Evolutionary conservation across 1,140 invertebrate species (phyloP), one percentile per base, ranked within the genome.

Genomic region (Zaprionus camerounensis): DNA sequence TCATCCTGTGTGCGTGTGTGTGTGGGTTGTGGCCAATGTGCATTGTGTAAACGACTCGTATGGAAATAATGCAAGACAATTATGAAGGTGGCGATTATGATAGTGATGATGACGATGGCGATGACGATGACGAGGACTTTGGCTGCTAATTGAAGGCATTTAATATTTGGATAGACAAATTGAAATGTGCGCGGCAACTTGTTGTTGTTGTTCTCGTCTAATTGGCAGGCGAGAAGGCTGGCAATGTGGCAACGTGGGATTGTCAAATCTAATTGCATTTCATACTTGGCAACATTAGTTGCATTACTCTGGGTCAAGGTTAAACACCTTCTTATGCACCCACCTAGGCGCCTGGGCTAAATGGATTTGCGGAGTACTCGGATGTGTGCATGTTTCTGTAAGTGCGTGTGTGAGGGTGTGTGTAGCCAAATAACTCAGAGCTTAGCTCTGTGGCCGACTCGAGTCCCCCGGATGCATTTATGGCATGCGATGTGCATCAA

Each of bases 401-500:
- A 34, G 31, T 34, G 31, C 9, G 31, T 11, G 28, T 49, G 55
- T 36, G 13, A 26, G 38, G 49, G 12, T 28, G 17, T 36, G 24
- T 38, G 24, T 17, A 4, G 20, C 7, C 49, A 20, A 44, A 59
- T 55, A 73, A 72, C 36, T 70, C 56, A 63, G 62, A 57, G 51
- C 58, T 69, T 15, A 62, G 64, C 64, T 74, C 24, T 57, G 51
- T 34, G 70, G 51, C 49, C 34, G 31, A 65, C 36, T 22, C 51
- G 49, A 55, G 28, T 41, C 34, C 51, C 34, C 26, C 17, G 53
- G 15, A 49, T 75, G 53, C 66, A 70, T 81, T 73, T 70, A 28
- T 76, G 76, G 68, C 71, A 24, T 57, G 66, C 56, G 41, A 71
- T 69, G 69, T 86, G 77, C 84, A 87, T 85, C 73, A 77, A 74